A percentile compares a stretch with the other conserved stretches of the same genome.
Conservation (phyloP, 1,140 invertebrate genomes). For the Ostrea edulis region DNA sequence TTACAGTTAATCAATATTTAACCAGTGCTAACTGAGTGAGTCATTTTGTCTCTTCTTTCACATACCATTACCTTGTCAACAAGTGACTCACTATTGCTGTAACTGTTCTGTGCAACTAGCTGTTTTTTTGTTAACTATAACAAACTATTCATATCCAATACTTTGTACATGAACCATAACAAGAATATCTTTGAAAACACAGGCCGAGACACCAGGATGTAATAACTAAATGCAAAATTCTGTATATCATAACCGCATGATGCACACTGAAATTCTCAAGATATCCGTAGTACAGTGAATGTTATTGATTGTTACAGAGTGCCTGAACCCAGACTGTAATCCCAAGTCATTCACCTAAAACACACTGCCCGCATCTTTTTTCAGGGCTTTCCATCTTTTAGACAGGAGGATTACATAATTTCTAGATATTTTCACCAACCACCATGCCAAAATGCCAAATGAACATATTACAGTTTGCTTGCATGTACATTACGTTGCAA, state of each 20-base stretch:
- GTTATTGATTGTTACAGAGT: not conserved
- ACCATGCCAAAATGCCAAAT: constrained; percentile 1
- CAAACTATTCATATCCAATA: not conserved
- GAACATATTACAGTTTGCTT: not conserved
- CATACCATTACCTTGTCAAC: constrained; percentile 26
- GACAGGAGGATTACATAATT: constrained; percentile 21
- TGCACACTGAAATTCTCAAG: constrained; percentile 23
- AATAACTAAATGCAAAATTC: constrained; percentile 18
- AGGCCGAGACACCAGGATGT: not conserved
- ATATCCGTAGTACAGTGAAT: constrained; percentile 25
- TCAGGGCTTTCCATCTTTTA: constrained; percentile 4
- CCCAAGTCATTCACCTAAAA: constrained; percentile 29
- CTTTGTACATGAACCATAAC: not conserved
- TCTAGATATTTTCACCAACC: not conserved
- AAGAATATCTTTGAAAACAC: constrained; percentile 17
- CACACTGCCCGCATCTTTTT: constrained; percentile 8
- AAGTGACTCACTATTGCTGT: not conserved
- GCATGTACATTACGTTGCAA: not conserved
- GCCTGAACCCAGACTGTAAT: constrained; percentile 3
- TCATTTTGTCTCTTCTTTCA: constrained; percentile 18
- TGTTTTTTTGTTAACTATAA: not conserved
- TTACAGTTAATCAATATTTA: not conserved
- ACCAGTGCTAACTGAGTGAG: not conserved
- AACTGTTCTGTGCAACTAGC: not conserved
- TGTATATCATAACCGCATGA: constrained; percentile 6